Evolutionary conservation across 2,888 invertebrate species (phyloP), one percentile per base, ranked within the genome.

Genomic region (Polymixis flavicincta): DNA sequence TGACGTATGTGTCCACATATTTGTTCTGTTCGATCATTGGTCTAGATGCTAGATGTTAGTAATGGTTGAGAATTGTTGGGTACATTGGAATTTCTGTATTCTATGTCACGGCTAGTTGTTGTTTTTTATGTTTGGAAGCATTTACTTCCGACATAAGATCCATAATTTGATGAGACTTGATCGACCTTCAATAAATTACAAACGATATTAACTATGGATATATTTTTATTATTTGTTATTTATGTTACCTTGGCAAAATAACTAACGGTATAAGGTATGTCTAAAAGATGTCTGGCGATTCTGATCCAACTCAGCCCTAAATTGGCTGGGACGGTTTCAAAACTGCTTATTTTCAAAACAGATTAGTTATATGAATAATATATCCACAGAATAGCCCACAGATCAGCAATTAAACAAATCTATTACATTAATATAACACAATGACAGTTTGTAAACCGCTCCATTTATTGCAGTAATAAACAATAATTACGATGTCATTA

Each of bases 1-100:
- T 84, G 67, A 69, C 82, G 76, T 72, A 59, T 55, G 45, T n/a
- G 72, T 7, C 32, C 73, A 85, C 83, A 85, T 84, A 73, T 70
- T 82, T 84, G 60, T 50, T 61, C 25, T 61, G 42, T 76, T 65
- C 55, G 52, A 79, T 85, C 79, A 85, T 71, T 65, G 65, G 55
- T 32, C 1, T 66, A n/a, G 45, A 50, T 60, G 59, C 45, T 59
- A 48, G 42, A 22, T 42, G n/a, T 60, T 71, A n/a, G n/a, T 63
- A 76, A 66, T 67, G 32, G 50, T 63, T 50, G 37, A 66, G 37
- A 59, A 76, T 61, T 55, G 71, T 61, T 50, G 9, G 19, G 13
- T 55, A 7, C 37, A 22, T 45, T 55, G 14, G 50, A 68, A 77
- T 77, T 60, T 3, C 13, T 57, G 42, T 52, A 32, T 37, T 42